phyloP scores from a whole-genome alignment of 2,797 vertebrate species.

The Babyrousa celebensis region DNA sequence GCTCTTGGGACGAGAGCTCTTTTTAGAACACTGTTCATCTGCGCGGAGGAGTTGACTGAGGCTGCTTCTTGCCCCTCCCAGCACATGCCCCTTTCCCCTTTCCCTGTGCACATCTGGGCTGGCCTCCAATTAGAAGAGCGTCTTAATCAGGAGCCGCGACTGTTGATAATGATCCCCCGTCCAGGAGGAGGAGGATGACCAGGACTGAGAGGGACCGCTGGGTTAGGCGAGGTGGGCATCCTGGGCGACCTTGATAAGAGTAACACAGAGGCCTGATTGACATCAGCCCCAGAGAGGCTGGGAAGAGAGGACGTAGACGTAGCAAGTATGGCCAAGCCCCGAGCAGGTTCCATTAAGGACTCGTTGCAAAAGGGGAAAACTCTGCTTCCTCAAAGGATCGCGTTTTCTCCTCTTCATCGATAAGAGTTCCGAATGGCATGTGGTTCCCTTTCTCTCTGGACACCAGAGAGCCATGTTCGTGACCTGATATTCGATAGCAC shows the following conservation, averaged over 20 bases:
- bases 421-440: constrained; percentile 30
- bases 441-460: neutral
- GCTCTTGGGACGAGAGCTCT: neutral
- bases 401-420: neutral
- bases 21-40: neutral
- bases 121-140: neutral
- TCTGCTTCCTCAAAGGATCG: neutral
- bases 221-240: neutral
- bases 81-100: neutral
- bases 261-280: neutral
- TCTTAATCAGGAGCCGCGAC: neutral
- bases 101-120: neutral
- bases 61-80: constrained; percentile 38
- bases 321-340: neutral
- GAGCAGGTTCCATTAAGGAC: neutral
- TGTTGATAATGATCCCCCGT: neutral
- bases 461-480: neutral
- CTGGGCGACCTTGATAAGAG: neutral
- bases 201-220: neutral
- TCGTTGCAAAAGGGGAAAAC: neutral
- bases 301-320: neutral
- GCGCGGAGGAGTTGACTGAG: neutral
- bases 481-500: constrained; percentile 2
- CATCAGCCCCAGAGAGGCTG: neutral
- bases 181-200: neutral